Base-by-base conservation (phyloP, 2,888 invertebrate genomes). In the Aphidoletes aphidimyza region DNA sequence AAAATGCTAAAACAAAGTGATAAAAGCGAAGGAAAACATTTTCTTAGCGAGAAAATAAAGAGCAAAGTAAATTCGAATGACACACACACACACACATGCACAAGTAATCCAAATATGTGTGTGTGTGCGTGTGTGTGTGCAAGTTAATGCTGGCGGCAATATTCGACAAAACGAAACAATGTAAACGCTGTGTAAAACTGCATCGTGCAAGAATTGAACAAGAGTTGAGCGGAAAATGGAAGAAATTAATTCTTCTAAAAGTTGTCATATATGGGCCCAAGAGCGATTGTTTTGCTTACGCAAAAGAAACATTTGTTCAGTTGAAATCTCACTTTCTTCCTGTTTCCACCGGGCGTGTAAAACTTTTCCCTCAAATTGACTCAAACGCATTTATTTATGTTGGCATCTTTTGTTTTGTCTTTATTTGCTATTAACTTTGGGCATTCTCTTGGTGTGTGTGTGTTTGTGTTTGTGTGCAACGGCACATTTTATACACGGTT, bases 1-100 rank as follows among this genome's bases (percentile, higher is more conserved):
- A 34, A 69, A 69, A 69, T 69, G 69, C n/a, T 69, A 30, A 69
- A 69, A 69, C 30, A 69, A 69, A 69, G 69, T 69, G 34, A 69
- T 69, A 69, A 26, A 69, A 30, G 11, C 69, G 26, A 69, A 69
- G n/a, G 69, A 69, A 69, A 69, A 69, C 17, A 69, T 69, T 69
- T 69, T 69, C 69, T 69, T 69, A 6, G 34, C 30, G 1, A n/a
- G n/a, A 69, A 69, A 54, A 14, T 26, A 54, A 54, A 26, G 26
- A 2, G 34, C 5, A 69, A 34, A 30, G 2, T n/a, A n/a, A n/a
- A n/a, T n/a, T n/a, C n/a, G n/a, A n/a, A n/a, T n/a, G n/a, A n/a
- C n/a, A n/a, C n/a, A n/a, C n/a, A n/a, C n/a, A n/a, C n/a, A n/a
- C n/a, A n/a, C n/a, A n/a, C n/a, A n/a, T n/a, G n/a, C n/a, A n/a